Percentiles rank a stretch among this genome's conserved stretches.
These are phyloP conservation scores for Toxotes jaculatrix DNA, from an alignment of 2,113 vertebrate species.

Conservation along the genomic window DNA sequence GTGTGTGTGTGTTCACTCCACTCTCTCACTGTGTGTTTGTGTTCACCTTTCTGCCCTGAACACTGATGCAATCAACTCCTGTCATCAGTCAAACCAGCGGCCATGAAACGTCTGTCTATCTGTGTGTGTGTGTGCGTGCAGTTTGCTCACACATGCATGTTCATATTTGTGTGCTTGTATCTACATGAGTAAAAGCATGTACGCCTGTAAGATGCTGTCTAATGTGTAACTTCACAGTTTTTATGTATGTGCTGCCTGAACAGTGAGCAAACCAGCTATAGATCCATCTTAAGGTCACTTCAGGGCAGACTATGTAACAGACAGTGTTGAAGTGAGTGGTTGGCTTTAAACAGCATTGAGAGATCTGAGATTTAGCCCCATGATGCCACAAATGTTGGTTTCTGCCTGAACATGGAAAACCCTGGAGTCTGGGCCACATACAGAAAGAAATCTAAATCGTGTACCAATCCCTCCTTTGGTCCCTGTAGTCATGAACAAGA, in stretches of 20 bases:
- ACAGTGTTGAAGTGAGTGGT: neutral
- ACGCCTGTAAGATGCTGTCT: neutral
- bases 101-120: conserved; percentile 68
- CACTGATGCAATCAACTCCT: conserved; percentile 69
- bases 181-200: neutral
- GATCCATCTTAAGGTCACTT: conserved; percentile 31
- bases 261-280: conserved; percentile 43
- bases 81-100: conserved; percentile 69
- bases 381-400: neutral
- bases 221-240: neutral
- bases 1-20: conserved; percentile 11
- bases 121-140: conserved; percentile 25
- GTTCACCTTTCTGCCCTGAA: conserved; percentile 36
- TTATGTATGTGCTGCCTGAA: neutral
- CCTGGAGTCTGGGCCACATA: neutral
- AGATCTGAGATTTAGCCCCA: neutral
- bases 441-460: neutral
- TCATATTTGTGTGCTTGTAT: conserved; percentile 1
- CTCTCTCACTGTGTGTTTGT: conserved; percentile 8
- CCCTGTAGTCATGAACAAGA: neutral
- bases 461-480: neutral
- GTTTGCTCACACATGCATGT: neutral
- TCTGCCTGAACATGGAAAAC: neutral
- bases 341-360: neutral
- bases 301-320: conserved; percentile 10